Evolutionary conservation across 2,888 invertebrate species (phyloP), one percentile per base, ranked within the genome.

Genomic region (Eugnorisma glareosa): DNA sequence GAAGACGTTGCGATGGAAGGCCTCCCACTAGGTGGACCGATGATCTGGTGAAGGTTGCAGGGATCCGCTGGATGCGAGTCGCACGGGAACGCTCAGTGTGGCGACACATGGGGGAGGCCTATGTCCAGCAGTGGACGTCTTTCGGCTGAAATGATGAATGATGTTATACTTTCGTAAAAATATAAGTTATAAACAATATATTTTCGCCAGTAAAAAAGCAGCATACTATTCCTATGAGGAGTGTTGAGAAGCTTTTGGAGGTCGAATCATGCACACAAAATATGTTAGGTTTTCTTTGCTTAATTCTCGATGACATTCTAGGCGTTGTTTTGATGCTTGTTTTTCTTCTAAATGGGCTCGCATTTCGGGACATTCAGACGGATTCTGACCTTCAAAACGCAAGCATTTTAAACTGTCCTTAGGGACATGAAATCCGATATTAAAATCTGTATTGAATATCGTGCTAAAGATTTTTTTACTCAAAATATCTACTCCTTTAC

Each of bases 161-260:
- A n/a, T 21, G 70, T 70, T 28, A 59, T n/a, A 40, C 57, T 69
- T 57, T 69, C 57, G 10, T 78, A 74, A 43, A 74, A 40, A n/a
- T 66, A 70, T 3, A 79, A 54, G 57, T 71, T 75, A n/a, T 59
- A 75, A 35, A 79, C 75, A 7, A 72, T 37, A 43, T 70, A 67
- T 48, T 70, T 67, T 67, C 67, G 31, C 13, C 45, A 67, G 31
- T 67, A 67, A 48, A 67, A 67, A 10, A 67, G 67, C 31, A 43
- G 18, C 28, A 67, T 31, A 43, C 21, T 43, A 13, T 35, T 48
- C 13, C 43, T 13, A 43, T 43, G 43, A 8, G 43, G 43, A 59
- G 28, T 59, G 28, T 28, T 28, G 43, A 43, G 43, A 43, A 43
- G 13, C 43, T 43, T 43, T 13, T 43, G 43, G 43, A 43, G 43